Evolutionary conservation across 2,113 vertebrate species (phyloP), one percentile per base, ranked within the genome.

Genomic region (Istiophorus platypterus): DNA sequence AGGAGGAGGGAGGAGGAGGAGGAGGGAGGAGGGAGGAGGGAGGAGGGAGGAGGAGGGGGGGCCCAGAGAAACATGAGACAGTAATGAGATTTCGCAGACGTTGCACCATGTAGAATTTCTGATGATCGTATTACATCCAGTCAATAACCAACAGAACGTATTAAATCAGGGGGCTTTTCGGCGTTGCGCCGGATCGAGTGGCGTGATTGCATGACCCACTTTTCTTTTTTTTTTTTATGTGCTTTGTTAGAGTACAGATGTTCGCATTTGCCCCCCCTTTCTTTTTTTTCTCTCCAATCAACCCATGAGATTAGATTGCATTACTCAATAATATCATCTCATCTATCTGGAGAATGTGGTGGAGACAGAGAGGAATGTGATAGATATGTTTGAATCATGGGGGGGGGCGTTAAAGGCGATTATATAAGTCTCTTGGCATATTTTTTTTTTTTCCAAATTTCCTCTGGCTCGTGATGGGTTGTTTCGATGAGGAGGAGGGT

Each of bases 11-110:
- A n/a, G n/a, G n/a, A n/a, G n/a, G n/a, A n/a, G n/a, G n/a, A n/a
- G n/a, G n/a, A n/a, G n/a, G n/a, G n/a, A n/a, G n/a, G n/a, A n/a
- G n/a, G n/a, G n/a, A n/a, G n/a, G n/a, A n/a, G n/a, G n/a, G n/a
- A n/a, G n/a, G n/a, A 14, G 87, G 58, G 0, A 70, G 70, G 77
- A 47, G 72, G 80, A 39, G 12, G 66, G 66, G 74, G n/a, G 80
- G 78, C 66, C 9, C 52, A 62, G 80, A 14, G 88, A 90, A 92
- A 92, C 85, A 66, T 31, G 78, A 93, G 85, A 89, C 85, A 34
- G 59, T 92, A 92, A 92, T 92, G 91, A 90, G 85, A 89, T 92
- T 92, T 88, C 80, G 78, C 85, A 92, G 89, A 88, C 83, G 73
- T 86, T 83, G 86, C 88, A 84, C 49, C 85, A 75, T 90, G 87